Conservation (phyloP, 2,113 vertebrate species). For the Dasyprocta punctata region DNA sequence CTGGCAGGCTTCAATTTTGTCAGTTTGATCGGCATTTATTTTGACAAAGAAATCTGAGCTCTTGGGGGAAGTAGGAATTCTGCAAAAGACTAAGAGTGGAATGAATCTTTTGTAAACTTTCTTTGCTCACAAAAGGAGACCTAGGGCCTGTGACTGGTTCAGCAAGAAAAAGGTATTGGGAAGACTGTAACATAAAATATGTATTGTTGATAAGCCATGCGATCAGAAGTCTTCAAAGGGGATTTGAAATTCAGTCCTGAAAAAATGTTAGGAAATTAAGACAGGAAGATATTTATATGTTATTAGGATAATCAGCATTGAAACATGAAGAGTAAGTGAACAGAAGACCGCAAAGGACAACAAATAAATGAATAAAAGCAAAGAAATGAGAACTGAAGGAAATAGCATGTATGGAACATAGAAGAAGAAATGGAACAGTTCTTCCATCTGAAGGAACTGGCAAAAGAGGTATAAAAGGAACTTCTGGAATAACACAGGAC, state of each 20-base stretch:
- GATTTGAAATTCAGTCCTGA: background rate
- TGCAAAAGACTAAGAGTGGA: background rate
- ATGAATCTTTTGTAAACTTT: background rate
- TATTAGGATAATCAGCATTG: background rate
- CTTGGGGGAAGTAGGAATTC: background rate
- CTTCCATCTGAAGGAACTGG: background rate
- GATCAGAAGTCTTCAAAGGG: background rate
- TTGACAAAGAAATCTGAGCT: slow-evolving; percentile 36
- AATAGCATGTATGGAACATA: background rate
- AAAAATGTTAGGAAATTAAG: background rate
- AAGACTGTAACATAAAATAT: background rate
- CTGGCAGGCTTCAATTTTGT: background rate
- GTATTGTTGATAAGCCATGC: background rate
- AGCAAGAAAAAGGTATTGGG: background rate
- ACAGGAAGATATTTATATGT: background rate
- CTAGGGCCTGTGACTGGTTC: background rate
- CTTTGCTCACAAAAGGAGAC: background rate
- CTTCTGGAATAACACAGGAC: accelerated
- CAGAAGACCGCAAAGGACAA: background rate
- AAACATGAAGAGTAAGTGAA: background rate
- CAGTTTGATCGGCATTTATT: background rate
- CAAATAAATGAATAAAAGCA: background rate
- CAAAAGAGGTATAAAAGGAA: background rate
- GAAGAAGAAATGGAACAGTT: background rate
- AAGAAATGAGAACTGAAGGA: background rate